Conservation (phyloP, 1,140 invertebrate genomes). For the Drosophila melanica region DNA sequence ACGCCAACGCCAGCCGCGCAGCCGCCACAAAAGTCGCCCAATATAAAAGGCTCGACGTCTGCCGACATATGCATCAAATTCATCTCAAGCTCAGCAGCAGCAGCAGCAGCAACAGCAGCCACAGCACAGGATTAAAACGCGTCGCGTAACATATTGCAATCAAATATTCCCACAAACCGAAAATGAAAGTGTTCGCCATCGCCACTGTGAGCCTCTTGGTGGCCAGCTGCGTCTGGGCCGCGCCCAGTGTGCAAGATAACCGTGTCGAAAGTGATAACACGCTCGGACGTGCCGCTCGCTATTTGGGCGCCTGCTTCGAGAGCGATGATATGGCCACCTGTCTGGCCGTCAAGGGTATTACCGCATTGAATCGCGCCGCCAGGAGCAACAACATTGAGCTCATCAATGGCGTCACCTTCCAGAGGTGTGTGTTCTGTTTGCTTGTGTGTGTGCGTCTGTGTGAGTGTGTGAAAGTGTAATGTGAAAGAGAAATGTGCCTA, state of each 20-base stretch:
- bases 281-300: conserved; percentile 71
- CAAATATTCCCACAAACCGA: conserved; percentile 37
- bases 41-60: conserved; percentile 77
- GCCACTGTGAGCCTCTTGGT: conserved; percentile 67
- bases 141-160: conserved; percentile 31
- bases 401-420: conserved; percentile 86
- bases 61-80: conserved; percentile 82
- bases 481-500: not conserved
- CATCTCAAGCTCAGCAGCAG: conserved; percentile 72
- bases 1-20: conserved; percentile 45
- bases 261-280: conserved; percentile 75
- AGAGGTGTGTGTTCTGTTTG: conserved; percentile 83
- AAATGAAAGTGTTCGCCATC: conserved; percentile 84
- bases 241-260: conserved; percentile 82
- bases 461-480: conserved; percentile 39
- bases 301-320: conserved; percentile 77
- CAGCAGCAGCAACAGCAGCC: conserved; percentile 50
- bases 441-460: conserved; percentile 27
- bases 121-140: conserved; percentile 70
- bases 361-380: conserved; percentile 85
- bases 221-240: conserved; percentile 75
- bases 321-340: conserved; percentile 86
- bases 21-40: conserved; percentile 55
- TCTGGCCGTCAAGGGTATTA: conserved; percentile 86
- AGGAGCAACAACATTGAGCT: conserved; percentile 86